Percentiles rank a stretch among this genome's conserved stretches.
Evolutionary conservation across 2,113 vertebrate genomes (phyloP).

Genomic region (Opisthocomus hoazin): DNA sequence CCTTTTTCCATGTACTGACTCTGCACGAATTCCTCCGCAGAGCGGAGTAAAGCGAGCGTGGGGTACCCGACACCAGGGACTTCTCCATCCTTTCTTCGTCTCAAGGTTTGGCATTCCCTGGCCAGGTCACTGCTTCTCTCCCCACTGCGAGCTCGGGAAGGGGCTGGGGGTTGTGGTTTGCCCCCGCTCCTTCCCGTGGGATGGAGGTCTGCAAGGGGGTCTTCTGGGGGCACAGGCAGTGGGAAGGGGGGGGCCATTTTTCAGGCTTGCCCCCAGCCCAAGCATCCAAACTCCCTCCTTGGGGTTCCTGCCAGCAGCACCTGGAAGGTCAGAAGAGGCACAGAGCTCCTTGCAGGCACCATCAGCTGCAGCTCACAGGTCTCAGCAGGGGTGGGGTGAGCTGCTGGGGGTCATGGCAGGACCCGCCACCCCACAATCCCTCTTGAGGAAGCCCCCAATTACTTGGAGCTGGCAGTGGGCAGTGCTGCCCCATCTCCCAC

Average conservation of each 20-base stretch:
- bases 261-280: neutral
- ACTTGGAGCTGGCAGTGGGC: neutral
- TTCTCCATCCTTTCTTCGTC: neutral
- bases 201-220: neutral
- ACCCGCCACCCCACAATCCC: neutral
- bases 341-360: neutral
- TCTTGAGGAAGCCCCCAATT: neutral
- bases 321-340: neutral
- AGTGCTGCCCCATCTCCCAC: neutral
- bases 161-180: neutral
- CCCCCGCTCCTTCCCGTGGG: rapidly evolving
- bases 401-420: neutral
- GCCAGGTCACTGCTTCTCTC: neutral
- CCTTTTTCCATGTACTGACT: neutral
- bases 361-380: neutral
- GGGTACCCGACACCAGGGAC: neutral
- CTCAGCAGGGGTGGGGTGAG: neutral
- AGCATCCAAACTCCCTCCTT: neutral
- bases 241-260: neutral
- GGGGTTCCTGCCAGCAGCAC: neutral
- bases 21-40: neutral
- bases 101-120: neutral
- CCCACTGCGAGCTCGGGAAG: neutral
- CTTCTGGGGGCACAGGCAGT: neutral
- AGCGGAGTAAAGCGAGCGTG: neutral